phyloP scores from a whole-genome alignment of 2,797 vertebrate genomes.

The Rhinichthys osculus region DNA sequence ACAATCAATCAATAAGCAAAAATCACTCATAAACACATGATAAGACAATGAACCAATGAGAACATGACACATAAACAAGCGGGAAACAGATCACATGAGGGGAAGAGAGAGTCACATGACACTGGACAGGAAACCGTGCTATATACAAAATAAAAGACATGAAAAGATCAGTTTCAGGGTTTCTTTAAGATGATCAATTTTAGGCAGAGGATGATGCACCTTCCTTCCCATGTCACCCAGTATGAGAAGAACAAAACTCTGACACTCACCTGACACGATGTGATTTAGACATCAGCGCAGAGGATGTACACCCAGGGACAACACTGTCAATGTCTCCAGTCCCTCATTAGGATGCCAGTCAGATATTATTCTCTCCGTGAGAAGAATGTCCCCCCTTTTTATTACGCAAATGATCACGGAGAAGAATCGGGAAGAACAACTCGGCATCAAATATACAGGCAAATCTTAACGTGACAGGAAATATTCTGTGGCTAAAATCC shows the following conservation, averaged over 20 bases:
- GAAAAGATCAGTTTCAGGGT: neutral
- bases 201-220: neutral
- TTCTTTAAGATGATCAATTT: neutral
- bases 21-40: too few relatives aligned
- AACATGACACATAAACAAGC: too few relatives aligned
- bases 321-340: constrained; percentile 62
- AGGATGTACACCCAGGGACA: constrained; percentile 60
- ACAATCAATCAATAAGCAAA: too few relatives aligned
- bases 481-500: constrained; percentile 56
- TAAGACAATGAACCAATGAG: neutral
- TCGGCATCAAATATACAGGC: constrained; percentile 72
- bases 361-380: constrained; percentile 65
- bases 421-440: constrained; percentile 67
- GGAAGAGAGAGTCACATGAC: too few relatives aligned
- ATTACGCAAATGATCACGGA: constrained; percentile 72
- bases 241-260: constrained; percentile 35
- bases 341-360: constrained; percentile 73
- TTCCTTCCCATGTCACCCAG: constrained; percentile 48
- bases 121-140: too few relatives aligned
- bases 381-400: constrained; percentile 64
- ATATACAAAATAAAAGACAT: too few relatives aligned
- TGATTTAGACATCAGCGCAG: constrained; percentile 59
- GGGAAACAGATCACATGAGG: neutral
- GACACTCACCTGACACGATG: constrained; percentile 52
- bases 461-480: constrained; percentile 69